A percentile compares a stretch with the other conserved stretches of the same genome.
phyloP scores from a whole-genome alignment of 2,797 vertebrate species.

The Schizothorax lantsangensis region DNA sequence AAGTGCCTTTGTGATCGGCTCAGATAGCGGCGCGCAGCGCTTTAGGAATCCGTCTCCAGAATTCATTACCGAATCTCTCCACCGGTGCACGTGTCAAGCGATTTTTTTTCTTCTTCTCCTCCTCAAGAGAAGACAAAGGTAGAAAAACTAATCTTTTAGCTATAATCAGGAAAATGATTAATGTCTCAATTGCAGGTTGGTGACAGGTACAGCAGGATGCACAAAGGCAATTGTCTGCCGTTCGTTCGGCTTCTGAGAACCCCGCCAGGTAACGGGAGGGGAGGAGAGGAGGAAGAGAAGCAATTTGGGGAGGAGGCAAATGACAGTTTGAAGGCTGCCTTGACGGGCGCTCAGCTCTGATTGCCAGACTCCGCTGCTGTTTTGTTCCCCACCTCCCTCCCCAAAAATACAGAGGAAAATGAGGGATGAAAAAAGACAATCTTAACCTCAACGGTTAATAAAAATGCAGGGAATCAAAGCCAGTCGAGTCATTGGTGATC shows the following conservation, averaged over 20 bases:
- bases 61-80: slow-evolving; percentile 61
- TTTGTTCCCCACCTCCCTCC: slow-evolving; percentile 61
- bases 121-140: slow-evolving; percentile 44
- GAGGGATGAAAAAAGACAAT: slow-evolving; percentile 68
- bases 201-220: slow-evolving; percentile 74
- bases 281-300: slow-evolving; percentile 64
- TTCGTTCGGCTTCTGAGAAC: slow-evolving; percentile 67
- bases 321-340: slow-evolving; percentile 79
- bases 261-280: slow-evolving; percentile 69
- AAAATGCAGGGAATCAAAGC: slow-evolving; percentile 65
- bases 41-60: slow-evolving; percentile 55
- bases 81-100: slow-evolving; percentile 56
- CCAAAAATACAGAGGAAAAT: slow-evolving; percentile 64
- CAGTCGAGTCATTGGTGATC: slow-evolving; percentile 51
- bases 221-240: slow-evolving; percentile 72
- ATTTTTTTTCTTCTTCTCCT: slow-evolving; percentile 46
- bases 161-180: slow-evolving; percentile 79
- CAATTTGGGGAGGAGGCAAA: slow-evolving; percentile 77
- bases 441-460: slow-evolving; percentile 71
- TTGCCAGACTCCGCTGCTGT: slow-evolving; percentile 70
- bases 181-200: slow-evolving; percentile 73
- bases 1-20: slow-evolving; percentile 65
- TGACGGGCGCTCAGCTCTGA: slow-evolving; percentile 75
- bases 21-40: slow-evolving; percentile 57
- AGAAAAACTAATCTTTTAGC: slow-evolving; percentile 64